phyloP scores from a whole-genome alignment of 2,888 invertebrate species.

The Lithophane semibrunnea region DNA sequence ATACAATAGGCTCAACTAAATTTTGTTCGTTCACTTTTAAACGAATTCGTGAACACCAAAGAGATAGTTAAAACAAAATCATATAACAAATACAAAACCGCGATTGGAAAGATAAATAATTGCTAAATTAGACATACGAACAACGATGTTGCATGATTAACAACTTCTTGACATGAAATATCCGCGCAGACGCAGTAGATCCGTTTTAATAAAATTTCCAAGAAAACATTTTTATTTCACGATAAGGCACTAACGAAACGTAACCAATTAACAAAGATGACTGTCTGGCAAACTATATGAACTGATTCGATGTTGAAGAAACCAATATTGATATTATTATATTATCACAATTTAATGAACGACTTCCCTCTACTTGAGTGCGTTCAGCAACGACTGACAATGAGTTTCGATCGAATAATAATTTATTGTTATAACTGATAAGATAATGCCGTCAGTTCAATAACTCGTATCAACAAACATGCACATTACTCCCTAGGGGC shows the following conservation, averaged over 20 bases:
- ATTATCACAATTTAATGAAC: conserved; percentile 42
- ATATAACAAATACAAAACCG: conserved; percentile 41
- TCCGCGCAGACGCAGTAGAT: conserved; percentile 61
- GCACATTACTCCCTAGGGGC: conserved; percentile 68
- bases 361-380: conserved; percentile 63
- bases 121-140: conserved; percentile 67
- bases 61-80: conserved; percentile 31
- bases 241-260: conserved; percentile 66
- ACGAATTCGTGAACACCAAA: conserved; percentile 11
- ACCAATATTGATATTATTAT: conserved; percentile 32
- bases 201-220: conserved; percentile 58
- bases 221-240: conserved; percentile 66
- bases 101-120: conserved; percentile 63
- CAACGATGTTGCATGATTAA: conserved; percentile 71
- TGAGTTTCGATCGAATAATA: conserved; percentile 75
- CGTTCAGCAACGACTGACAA: conserved; percentile 71
- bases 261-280: conserved; percentile 63
- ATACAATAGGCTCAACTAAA: not conserved
- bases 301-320: conserved; percentile 23
- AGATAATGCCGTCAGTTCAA: conserved; percentile 85
- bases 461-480: conserved; percentile 80
- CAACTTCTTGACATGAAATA: conserved; percentile 73
- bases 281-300: conserved; percentile 30
- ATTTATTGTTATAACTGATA: conserved; percentile 83
- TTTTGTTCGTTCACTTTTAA: not conserved